Base-by-base conservation (phyloP, 2,888 invertebrate genomes). In the Clanis bilineata region DNA sequence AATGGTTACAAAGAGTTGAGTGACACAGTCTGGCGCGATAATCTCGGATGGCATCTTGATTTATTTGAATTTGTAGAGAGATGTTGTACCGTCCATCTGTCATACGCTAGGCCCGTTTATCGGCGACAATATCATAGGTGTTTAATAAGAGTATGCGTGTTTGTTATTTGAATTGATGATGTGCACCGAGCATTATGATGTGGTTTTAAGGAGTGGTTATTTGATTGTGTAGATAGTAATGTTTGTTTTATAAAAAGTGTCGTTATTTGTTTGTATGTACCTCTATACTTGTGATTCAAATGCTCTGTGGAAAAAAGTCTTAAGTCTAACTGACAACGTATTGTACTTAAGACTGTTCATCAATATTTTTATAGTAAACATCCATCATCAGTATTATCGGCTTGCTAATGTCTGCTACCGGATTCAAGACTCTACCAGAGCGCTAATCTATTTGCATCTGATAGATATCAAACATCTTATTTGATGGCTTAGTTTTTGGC, bases 11-110 rank as follows among this genome's bases (percentile, higher is more conserved):
- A 82, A 80, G 78, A 82, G 75, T 72, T 80, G 78, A 84, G 82
- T 82, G 85, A 83, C 85, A 83, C 82, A 82, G 81, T 77, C 79
- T 73, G 76, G 74, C 74, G 69, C 74, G 81, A 82, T 82, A 80
- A 85, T 86, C 85, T 68, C 62, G 66, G 68, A 64, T 68, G 68
- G 70, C 77, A 85, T 85, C 85, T 85, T 82, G 83, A 84, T 83
- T 83, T 80, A 82, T 85, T 80, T 75, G 71, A 76, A 77, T 81
- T 79, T 80, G 82, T 81, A 80, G 76, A 76, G 73, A 71, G 71
- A 76, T 74, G 70, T 68, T 77, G 74, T 80, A 69, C 44, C 70
- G 75, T 80, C 74, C 82, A 85, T 85, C 83, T 85, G 82, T 85
- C 83, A 85, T 83, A 70, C 58, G 70, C 57, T 58, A 9, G 62